Base-by-base conservation (phyloP, 2,888 invertebrate species). In the Agrotis ipsilon region DNA sequence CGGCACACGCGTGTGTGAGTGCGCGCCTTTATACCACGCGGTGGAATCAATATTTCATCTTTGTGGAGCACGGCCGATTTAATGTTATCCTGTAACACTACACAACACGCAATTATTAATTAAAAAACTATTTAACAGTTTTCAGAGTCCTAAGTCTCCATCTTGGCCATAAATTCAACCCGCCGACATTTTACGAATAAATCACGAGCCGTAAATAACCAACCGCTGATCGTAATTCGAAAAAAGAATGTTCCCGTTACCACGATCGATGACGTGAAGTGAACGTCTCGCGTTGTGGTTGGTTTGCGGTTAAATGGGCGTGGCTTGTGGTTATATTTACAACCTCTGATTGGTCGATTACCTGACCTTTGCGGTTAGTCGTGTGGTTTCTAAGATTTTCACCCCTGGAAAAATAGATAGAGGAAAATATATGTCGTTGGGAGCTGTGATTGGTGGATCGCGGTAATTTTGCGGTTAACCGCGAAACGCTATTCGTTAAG, bases 241-340 rank as follows among this genome's bases (percentile, higher is more conserved):
- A 94, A 94, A 94, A 94, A 93, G 89, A 91, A 92, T 87, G 87
- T 87, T 86, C 86, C 85, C 84, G 82, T 89, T 86, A 91, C 90
- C 89, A 84, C 85, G 93, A 94, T 96, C 95, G 93, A 94, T 95
- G 92, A 91, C 90, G 91, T 90, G 90, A 93, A 90, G 90, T 90
- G 84, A 92, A 90, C 92, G 94, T 96, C 96, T 96, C 94, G 96
- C 93, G 90, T 94, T 96, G 96, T 96, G 96, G 96, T 96, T 96
- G 96, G 96, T 96, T 97, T 97, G 97, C 94, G 97, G 97, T 97
- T 96, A 96, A 90, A 88, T 90, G 96, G 97, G 97, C 97, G 97
- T 96, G 96, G 96, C 93, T 94, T 97, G 97, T 88, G 97, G 97
- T 97, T 94, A 95, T 92, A 96, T 95, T 95, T 96, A 95, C 94